Conservation (phyloP, 2,888 invertebrate genomes). For the Agrochola litura region DNA sequence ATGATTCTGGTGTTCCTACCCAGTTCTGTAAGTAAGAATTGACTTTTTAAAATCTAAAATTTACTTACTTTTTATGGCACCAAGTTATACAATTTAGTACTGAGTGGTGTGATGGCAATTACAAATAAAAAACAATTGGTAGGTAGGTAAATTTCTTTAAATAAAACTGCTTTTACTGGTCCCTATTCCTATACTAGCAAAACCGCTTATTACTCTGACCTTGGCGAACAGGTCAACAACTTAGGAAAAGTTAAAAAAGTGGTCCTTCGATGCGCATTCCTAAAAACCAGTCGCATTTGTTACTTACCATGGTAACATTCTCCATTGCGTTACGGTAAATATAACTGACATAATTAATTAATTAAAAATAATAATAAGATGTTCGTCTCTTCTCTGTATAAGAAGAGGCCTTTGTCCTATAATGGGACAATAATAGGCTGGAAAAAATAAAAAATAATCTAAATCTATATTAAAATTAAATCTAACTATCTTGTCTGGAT, state of each 20-base stretch:
- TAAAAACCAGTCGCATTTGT: constrained; percentile 4
- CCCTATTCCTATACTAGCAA: neutral
- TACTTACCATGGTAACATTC: constrained; percentile 14
- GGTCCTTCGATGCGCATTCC: constrained; percentile 29
- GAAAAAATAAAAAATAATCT: too few relatives aligned
- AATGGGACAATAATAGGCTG: too few relatives aligned
- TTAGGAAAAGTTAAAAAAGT: neutral
- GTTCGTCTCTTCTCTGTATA: too few relatives aligned
- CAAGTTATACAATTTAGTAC: neutral
- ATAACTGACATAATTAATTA: neutral
- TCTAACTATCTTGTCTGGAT: too few relatives aligned
- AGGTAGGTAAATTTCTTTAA: neutral
- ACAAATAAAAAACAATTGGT: neutral
- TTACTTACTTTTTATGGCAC: neutral
- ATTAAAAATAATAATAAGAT: neutral
- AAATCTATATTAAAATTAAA: too few relatives aligned
- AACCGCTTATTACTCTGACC: constrained; percentile 6
- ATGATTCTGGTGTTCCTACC: neutral
- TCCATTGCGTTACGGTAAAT: neutral
- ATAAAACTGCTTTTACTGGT: neutral
- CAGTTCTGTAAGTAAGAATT: neutral
- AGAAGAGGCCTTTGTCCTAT: too few relatives aligned
- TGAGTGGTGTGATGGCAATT: neutral
- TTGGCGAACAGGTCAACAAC: constrained; percentile 3
- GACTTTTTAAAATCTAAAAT: neutral